Evolutionary conservation across 2,888 invertebrate genomes (phyloP).

Genomic region (Furcula furcula): DNA sequence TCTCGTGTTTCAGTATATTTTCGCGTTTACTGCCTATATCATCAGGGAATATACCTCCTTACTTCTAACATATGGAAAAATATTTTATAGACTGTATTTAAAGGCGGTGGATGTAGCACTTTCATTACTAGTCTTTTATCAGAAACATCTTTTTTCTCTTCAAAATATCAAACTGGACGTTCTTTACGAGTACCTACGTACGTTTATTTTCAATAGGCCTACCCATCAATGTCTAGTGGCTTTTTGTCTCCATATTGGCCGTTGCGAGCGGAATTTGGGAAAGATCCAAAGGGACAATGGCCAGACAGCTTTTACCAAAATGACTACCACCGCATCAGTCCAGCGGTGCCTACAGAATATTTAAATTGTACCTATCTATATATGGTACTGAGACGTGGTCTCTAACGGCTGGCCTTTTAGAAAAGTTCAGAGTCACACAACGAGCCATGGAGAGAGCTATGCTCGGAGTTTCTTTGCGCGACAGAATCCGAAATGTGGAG

Average conservation of each 20-base stretch:
- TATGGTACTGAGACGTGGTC: too few species aligned
- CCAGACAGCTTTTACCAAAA: slow-evolving; percentile 66
- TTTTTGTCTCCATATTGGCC: slow-evolving; percentile 56
- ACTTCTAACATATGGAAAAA: too few species aligned
- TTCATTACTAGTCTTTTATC: slow-evolving; percentile 19
- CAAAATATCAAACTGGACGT: slow-evolving; percentile 24
- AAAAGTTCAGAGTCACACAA: too few species aligned
- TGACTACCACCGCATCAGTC: slow-evolving; percentile 37
- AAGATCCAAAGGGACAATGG: slow-evolving; percentile 61
- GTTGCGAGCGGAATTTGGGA: slow-evolving; percentile 49
- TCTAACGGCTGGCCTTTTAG: too few species aligned
- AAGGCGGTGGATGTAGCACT: slow-evolving; percentile 12
- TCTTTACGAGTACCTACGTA: slow-evolving; percentile 24
- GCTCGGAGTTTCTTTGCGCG: too few species aligned
- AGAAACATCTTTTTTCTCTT: slow-evolving; percentile 7
- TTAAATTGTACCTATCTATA: too few species aligned
- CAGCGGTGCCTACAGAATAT: neutral
- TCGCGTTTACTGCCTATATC: slow-evolving; percentile 23
- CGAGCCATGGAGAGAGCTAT: too few species aligned
- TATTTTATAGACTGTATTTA: too few species aligned
- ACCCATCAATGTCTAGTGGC: slow-evolving; percentile 46
- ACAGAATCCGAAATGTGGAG: too few species aligned
- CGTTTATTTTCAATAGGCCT: slow-evolving; percentile 40
- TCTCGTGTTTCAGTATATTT: slow-evolving; percentile 36
- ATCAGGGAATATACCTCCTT: slow-evolving; percentile 13